A percentile compares a stretch with the other conserved stretches of the same genome.
phyloP scores from a whole-genome alignment of 1,140 invertebrate genomes.

The Drosophila parabipectinata region DNA sequence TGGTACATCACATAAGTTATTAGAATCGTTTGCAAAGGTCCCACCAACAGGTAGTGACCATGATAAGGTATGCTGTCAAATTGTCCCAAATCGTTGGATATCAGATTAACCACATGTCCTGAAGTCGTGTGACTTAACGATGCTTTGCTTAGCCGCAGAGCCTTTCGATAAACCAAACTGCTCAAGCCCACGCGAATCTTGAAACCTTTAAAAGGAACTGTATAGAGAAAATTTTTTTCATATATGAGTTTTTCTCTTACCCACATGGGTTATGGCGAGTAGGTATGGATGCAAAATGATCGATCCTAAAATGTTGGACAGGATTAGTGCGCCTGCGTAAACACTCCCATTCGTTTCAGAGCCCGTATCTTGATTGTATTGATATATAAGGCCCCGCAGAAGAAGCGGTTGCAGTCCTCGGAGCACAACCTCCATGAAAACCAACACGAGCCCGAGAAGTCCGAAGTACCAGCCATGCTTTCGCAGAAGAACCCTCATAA shows the following conservation, averaged over 20 bases:
- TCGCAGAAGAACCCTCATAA: constrained; percentile 54
- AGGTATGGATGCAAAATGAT: constrained; percentile 92
- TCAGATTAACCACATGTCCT: constrained; percentile 95
- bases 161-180: constrained; percentile 92
- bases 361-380: constrained; percentile 84
- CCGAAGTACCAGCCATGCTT: constrained; percentile 72
- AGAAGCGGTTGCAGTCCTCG: constrained; percentile 89
- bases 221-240: not conserved
- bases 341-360: constrained; percentile 86
- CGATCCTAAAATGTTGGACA: constrained; percentile 88
- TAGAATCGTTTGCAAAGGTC: constrained; percentile 91
- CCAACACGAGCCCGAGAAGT: constrained; percentile 64
- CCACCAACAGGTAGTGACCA: constrained; percentile 91
- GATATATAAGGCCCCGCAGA: constrained; percentile 89
- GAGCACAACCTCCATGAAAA: constrained; percentile 70
- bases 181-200: constrained; percentile 91
- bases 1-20: constrained; percentile 91
- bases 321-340: constrained; percentile 88
- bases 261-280: constrained; percentile 89
- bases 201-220: constrained; percentile 83
- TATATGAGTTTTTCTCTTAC: constrained; percentile 69
- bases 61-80: constrained; percentile 89
- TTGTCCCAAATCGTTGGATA: constrained; percentile 94
- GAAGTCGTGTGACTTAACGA: constrained; percentile 91
- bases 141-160: constrained; percentile 87